A percentile compares a stretch with the other conserved stretches of the same genome.
Evolutionary conservation across 2,113 vertebrate genomes (phyloP).

Genomic region (Dicerorhinus sumatrensis): DNA sequence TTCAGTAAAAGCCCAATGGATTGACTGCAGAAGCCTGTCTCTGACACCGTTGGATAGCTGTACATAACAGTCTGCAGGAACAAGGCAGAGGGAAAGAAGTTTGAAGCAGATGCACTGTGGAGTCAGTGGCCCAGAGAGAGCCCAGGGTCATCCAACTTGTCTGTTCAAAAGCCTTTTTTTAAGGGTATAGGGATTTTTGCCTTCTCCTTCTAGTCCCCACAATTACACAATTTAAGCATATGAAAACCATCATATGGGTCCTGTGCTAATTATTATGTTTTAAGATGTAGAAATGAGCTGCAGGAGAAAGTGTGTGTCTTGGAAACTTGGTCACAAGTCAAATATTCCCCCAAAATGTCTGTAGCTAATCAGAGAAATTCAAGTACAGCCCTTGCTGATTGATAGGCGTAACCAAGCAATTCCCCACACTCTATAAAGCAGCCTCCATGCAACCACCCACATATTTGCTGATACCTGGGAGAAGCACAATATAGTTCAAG

Average conservation of each 20-base stretch:
- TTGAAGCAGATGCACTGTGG: not conserved
- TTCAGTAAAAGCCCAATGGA: not conserved
- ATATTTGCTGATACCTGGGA: constrained; percentile 72
- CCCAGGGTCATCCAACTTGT: not conserved
- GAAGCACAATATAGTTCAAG: constrained; percentile 54
- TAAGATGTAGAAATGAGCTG: not conserved
- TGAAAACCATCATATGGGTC: not conserved
- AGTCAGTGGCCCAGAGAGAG: not conserved
- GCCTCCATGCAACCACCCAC: constrained; percentile 58
- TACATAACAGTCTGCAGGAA: not conserved
- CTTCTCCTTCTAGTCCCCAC: not conserved
- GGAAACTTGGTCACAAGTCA: constrained; percentile 60
- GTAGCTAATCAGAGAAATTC: constrained; percentile 77
- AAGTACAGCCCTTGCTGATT: constrained; percentile 71
- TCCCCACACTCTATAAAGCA: constrained; percentile 71
- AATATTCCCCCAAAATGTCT: constrained; percentile 57
- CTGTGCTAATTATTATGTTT: not conserved
- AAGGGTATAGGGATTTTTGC: not conserved
- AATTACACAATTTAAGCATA: not conserved
- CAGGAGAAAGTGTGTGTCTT: not conserved
- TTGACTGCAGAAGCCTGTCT: not conserved
- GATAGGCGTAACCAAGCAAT: constrained; percentile 79
- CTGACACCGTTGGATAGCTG: not conserved
- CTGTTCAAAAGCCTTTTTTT: not conserved
- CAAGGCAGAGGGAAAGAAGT: not conserved